These are phyloP conservation scores for Neria commutata DNA, from an alignment of 2,888 invertebrate genomes.

Conservation along the genomic window DNA sequence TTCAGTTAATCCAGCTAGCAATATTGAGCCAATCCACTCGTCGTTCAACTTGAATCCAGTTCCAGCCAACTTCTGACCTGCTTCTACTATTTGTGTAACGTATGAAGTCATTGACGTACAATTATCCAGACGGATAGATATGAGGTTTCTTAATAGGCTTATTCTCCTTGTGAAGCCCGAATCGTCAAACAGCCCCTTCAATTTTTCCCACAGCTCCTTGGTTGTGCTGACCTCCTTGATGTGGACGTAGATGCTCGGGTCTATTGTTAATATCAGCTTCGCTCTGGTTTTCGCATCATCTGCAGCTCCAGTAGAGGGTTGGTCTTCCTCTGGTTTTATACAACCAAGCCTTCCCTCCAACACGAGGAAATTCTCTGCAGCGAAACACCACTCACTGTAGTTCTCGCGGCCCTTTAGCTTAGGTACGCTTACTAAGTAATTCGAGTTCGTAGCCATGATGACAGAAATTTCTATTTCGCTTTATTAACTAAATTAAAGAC, in stretches of 20 bases:
- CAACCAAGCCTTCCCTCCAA: constrained; percentile 13
- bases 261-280: constrained; percentile 19
- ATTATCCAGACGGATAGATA: constrained; percentile 8
- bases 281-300: constrained; percentile 13
- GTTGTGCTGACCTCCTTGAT: constrained; percentile 5
- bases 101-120: constrained; percentile 5
- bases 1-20: constrained; percentile 29
- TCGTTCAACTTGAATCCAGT: constrained; percentile 22
- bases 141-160: constrained; percentile 7
- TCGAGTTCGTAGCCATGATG: too few species aligned
- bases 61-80: constrained; percentile 6
- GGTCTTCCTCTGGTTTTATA: background rate
- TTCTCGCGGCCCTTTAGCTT: constrained; percentile 16
- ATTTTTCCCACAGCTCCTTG: constrained; percentile 7
- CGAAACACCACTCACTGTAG: constrained; percentile 15
- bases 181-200: constrained; percentile 13
- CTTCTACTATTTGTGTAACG: constrained; percentile 16
- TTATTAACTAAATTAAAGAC: too few species aligned
- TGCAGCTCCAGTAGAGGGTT: background rate
- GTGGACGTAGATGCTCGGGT: constrained; percentile 23
- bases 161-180: constrained; percentile 5
- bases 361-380: constrained; percentile 15
- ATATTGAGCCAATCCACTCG: constrained; percentile 24
- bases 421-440: constrained; percentile 9
- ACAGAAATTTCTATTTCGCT: too few species aligned